A percentile compares a stretch with the other conserved stretches of the same genome.
These are phyloP conservation scores for Brachypalpus laphriformis DNA, from an alignment of 2,888 invertebrate species.

Conservation along the genomic window DNA sequence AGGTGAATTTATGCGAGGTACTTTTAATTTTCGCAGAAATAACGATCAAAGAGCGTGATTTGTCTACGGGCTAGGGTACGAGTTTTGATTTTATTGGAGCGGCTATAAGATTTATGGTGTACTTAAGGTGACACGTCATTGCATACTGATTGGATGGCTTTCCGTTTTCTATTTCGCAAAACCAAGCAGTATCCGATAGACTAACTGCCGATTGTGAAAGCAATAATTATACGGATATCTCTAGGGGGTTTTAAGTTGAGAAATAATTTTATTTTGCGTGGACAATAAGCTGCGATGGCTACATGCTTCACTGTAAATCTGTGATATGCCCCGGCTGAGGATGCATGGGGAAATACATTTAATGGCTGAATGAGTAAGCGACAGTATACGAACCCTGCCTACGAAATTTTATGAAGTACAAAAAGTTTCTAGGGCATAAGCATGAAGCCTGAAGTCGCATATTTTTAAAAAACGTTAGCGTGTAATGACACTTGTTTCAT, in stretches of 20 bases:
- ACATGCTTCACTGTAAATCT: no score
- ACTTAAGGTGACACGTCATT: slow-evolving; percentile 44
- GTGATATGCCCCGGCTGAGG: no score
- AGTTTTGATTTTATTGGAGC: neutral
- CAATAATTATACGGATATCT: neutral
- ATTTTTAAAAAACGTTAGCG: no score
- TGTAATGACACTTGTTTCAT: no score
- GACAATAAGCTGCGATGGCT: no score
- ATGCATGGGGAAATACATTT: no score
- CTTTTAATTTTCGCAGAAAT: slow-evolving; percentile 53
- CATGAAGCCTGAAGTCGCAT: no score
- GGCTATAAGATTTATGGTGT: slow-evolving; percentile 18
- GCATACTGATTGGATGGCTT: neutral
- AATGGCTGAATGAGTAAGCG: no score
- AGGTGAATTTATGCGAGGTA: slow-evolving; percentile 61
- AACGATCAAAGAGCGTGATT: slow-evolving; percentile 4
- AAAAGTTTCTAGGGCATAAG: no score
- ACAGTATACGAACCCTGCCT: no score
- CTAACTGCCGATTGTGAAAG: neutral
- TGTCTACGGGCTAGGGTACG: neutral
- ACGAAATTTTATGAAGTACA: no score
- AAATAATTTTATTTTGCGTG: no score
- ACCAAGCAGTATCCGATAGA: neutral
- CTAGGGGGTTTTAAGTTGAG: neutral
- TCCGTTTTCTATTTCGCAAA: neutral